Evolutionary conservation across 2,888 invertebrate species (phyloP).

Genomic region (Anticlea derivata): DNA sequence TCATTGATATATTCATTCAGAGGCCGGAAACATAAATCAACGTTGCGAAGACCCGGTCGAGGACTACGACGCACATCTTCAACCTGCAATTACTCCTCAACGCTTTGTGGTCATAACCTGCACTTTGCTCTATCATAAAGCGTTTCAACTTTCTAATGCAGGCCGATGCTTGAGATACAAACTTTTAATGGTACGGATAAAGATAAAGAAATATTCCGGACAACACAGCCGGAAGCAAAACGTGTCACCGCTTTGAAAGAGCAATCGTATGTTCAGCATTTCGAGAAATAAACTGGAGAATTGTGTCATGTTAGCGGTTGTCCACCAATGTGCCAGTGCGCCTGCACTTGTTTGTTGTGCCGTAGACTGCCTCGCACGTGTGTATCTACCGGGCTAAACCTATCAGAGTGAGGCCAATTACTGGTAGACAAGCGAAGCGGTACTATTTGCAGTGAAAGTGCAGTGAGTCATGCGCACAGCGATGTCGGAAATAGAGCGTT

Average conservation of each 20-base stretch:
- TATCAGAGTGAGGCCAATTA: slow-evolving; percentile 57
- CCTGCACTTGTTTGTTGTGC: slow-evolving; percentile 31
- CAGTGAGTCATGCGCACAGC: slow-evolving; percentile 64
- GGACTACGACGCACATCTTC: slow-evolving; percentile 43
- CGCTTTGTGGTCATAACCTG: slow-evolving; percentile 33
- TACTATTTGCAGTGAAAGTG: slow-evolving; percentile 74
- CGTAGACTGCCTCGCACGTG: slow-evolving; percentile 19
- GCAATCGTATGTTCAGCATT: slow-evolving; percentile 3
- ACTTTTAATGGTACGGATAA: not conserved
- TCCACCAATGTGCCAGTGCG: slow-evolving; percentile 36
- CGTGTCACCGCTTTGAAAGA: slow-evolving; percentile 5
- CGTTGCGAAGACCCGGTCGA: slow-evolving; percentile 54
- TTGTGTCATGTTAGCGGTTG: slow-evolving; percentile 41
- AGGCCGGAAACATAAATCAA: slow-evolving; percentile 77
- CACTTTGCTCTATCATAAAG: slow-evolving; percentile 20
- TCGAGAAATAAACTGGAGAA: slow-evolving; percentile 32
- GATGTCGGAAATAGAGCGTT: slow-evolving; percentile 63
- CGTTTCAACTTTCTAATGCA: slow-evolving; percentile 20
- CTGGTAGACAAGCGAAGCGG: slow-evolving; percentile 56
- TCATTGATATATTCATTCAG: slow-evolving; percentile 76
- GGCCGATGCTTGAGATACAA: not conserved
- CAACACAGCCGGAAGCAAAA: not conserved
- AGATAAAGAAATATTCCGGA: too few species aligned
- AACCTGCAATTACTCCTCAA: slow-evolving; percentile 33
- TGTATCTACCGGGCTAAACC: slow-evolving; percentile 41